phyloP scores from a whole-genome alignment of 2,797 vertebrate genomes.

The Chelonia mydas region DNA sequence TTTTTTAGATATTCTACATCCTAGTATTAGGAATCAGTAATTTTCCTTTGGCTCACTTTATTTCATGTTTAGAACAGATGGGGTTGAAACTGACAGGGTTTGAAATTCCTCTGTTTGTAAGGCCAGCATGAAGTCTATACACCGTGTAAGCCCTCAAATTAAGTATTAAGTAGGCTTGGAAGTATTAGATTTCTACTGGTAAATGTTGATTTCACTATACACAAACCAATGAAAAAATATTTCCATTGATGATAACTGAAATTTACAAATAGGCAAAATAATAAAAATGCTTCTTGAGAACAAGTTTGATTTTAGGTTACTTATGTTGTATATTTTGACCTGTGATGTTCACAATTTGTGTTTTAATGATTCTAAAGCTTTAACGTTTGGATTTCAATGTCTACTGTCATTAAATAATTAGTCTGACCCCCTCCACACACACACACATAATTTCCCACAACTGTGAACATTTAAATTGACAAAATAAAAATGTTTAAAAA shows the following conservation, averaged over 20 bases:
- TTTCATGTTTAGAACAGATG: background rate
- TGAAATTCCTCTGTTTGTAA: background rate
- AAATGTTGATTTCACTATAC: background rate
- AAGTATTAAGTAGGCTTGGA: background rate
- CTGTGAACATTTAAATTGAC: too few relatives aligned
- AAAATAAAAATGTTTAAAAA: background rate
- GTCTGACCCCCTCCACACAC: background rate
- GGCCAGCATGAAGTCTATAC: rapidly evolving
- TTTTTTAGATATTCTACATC: background rate
- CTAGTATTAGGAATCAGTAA: background rate
- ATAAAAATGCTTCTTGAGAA: background rate
- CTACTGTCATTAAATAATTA: background rate
- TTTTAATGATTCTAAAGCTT: background rate
- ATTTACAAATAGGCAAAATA: background rate
- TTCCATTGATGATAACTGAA: background rate
- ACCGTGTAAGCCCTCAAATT: background rate
- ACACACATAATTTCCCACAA: background rate
- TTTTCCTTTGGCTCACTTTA: background rate
- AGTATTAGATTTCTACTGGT: background rate
- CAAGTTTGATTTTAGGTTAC: background rate
- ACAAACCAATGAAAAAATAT: background rate
- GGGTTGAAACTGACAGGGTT: background rate
- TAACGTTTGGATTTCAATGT: background rate
- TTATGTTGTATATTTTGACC: background rate
- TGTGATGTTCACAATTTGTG: background rate